phyloP scores from a whole-genome alignment of 2,797 vertebrate species.

The Distichodus sexfasciatus region DNA sequence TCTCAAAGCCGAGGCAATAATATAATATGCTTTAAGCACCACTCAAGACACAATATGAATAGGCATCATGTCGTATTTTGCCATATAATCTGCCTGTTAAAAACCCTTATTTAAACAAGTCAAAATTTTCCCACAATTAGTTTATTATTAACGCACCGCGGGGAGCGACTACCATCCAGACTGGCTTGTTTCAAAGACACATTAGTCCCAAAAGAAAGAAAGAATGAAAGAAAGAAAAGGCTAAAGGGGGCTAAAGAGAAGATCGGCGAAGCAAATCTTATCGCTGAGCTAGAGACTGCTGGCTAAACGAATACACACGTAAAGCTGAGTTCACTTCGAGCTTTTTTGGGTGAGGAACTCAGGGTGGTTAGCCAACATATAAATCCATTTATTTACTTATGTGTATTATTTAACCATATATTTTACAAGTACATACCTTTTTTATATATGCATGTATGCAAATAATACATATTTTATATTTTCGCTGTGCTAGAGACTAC shows the following conservation, averaged over 20 bases:
- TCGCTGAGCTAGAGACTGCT: conserved; percentile 64
- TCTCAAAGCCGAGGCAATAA: not conserved
- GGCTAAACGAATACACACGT: conserved; percentile 69
- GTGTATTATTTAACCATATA: too few species aligned
- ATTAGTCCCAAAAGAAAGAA: not conserved
- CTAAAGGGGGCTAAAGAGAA: not conserved
- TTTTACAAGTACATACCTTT: too few species aligned
- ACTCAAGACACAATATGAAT: not conserved
- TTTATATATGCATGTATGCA: too few species aligned
- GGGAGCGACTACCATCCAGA: not conserved
- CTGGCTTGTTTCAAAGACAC: too few species aligned
- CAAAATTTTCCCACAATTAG: not conserved
- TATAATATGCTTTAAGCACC: not conserved
- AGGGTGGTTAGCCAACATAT: conserved; percentile 63
- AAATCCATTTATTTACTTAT: too few species aligned
- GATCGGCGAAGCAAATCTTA: conserved; percentile 59
- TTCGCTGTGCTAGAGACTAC: too few species aligned
- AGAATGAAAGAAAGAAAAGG: not conserved
- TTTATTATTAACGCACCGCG: not conserved
- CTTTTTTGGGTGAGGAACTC: conserved; percentile 60
- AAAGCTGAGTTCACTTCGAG: conserved; percentile 68
- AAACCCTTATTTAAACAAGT: not conserved
- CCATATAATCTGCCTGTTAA: too few species aligned
- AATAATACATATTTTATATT: too few species aligned
- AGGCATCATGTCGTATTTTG: not conserved